These are phyloP conservation scores for Hoplodrina ambigua DNA, from an alignment of 2,888 invertebrate species.

Conservation along the genomic window DNA sequence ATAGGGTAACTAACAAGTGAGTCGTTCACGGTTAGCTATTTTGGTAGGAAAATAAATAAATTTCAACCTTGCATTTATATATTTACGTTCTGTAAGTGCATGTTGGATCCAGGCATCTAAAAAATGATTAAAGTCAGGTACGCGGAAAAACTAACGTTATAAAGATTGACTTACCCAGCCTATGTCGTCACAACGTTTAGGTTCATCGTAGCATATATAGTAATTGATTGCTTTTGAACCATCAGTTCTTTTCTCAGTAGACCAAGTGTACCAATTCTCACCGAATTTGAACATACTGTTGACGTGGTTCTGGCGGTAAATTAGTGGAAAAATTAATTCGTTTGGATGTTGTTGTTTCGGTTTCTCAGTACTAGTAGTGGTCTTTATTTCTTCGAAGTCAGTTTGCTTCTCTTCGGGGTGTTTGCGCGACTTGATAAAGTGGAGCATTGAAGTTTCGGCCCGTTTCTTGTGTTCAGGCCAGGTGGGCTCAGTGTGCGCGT, in stretches of 20 bases:
- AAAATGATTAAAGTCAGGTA: too few relatives aligned
- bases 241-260: slow-evolving; percentile 81
- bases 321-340: slow-evolving; percentile 84
- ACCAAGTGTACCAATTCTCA: slow-evolving; percentile 88
- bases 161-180: slow-evolving; percentile 81
- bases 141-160: background rate
- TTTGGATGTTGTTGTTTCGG: slow-evolving; percentile 79
- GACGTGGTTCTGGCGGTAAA: slow-evolving; percentile 83
- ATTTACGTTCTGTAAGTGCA: too few relatives aligned
- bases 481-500: slow-evolving; percentile 70
- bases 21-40: background rate
- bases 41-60: background rate
- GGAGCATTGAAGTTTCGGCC: slow-evolving; percentile 71
- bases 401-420: slow-evolving; percentile 67
- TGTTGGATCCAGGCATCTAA: too few relatives aligned
- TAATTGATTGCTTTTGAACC: slow-evolving; percentile 83
- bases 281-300: slow-evolving; percentile 88
- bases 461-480: slow-evolving; percentile 72
- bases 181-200: slow-evolving; percentile 85
- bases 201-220: slow-evolving; percentile 86
- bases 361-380: slow-evolving; percentile 76
- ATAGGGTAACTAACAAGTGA: too few relatives aligned
- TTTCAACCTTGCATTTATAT: too few relatives aligned
- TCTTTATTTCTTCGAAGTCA: slow-evolving; percentile 77
- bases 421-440: slow-evolving; percentile 76